These are phyloP conservation scores for Arge pagana DNA, from an alignment of 2,888 invertebrate species.

Conservation along the genomic window DNA sequence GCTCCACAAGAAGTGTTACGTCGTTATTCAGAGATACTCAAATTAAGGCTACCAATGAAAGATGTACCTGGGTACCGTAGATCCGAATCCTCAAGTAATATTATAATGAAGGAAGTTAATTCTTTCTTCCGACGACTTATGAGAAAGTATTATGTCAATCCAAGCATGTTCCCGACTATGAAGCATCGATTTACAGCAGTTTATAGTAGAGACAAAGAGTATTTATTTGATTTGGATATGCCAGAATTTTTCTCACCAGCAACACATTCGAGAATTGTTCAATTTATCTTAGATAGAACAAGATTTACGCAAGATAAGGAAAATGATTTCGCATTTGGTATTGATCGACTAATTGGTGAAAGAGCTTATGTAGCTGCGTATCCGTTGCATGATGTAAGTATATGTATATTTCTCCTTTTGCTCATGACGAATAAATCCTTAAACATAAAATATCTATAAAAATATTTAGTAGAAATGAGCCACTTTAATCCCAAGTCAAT, in stretches of 20 bases:
- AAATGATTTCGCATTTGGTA: conserved; percentile 82
- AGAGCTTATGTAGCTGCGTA: conserved; percentile 80
- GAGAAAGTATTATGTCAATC: conserved; percentile 70
- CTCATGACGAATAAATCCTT: too few species aligned
- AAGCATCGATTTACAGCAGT: conserved; percentile 84
- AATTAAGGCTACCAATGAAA: conserved; percentile 93
- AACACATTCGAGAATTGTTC: conserved; percentile 85
- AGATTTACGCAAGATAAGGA: conserved; percentile 69
- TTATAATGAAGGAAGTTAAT: conserved; percentile 63
- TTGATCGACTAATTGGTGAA: conserved; percentile 74
- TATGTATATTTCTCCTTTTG: too few species aligned
- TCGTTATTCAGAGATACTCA: conserved; percentile 89
- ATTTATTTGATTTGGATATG: conserved; percentile 84
- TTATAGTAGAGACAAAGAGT: conserved; percentile 89
- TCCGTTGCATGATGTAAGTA: conserved; percentile 84
- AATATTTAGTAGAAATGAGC: too few species aligned
- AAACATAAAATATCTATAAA: too few species aligned
- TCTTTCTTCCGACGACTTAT: conserved; percentile 64
- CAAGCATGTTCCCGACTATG: conserved; percentile 73
- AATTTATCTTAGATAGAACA: conserved; percentile 89
- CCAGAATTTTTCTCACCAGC: conserved; percentile 86
- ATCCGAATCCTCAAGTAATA: conserved; percentile 66
- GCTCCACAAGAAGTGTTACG: conserved; percentile 81
- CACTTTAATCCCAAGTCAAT: too few species aligned
- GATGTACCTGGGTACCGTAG: conserved; percentile 72